A percentile compares a stretch with the other conserved stretches of the same genome.
These are phyloP conservation scores for Mimachlamys varia DNA, from an alignment of 2,888 invertebrate genomes.

Conservation along the genomic window DNA sequence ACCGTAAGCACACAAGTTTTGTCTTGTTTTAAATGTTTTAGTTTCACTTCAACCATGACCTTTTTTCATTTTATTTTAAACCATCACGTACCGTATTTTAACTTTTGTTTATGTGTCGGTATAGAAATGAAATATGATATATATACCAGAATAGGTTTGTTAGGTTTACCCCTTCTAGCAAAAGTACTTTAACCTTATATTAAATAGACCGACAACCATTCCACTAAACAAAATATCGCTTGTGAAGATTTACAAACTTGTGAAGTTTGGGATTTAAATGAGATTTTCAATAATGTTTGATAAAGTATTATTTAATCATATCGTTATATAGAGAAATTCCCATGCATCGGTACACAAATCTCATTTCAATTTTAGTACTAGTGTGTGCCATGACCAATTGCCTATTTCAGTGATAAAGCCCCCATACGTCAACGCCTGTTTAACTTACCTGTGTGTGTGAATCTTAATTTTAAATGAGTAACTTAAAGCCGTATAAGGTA, in stretches of 20 bases:
- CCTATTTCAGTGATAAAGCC: neutral
- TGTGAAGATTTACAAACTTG: neutral
- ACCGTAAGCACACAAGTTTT: neutral
- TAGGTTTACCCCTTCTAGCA: neutral
- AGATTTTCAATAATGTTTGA: slow-evolving; percentile 31
- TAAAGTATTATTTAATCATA: slow-evolving; percentile 9
- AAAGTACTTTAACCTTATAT: neutral
- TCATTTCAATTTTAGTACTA: neutral
- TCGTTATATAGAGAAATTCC: neutral
- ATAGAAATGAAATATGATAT: neutral
- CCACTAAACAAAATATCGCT: neutral
- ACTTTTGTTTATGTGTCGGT: neutral
- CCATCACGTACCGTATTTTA: neutral
- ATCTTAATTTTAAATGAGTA: neutral
- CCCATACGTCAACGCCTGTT: neutral
- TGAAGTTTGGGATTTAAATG: neutral
- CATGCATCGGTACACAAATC: neutral
- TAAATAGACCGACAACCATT: neutral
- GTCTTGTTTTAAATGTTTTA: neutral
- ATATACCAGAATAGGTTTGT: neutral
- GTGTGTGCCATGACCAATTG: neutral
- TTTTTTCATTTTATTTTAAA: neutral
- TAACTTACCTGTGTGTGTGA: neutral
- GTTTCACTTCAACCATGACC: neutral
- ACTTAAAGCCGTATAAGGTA: neutral